Conservation (phyloP, 2,888 invertebrate genomes). For the Drosophila falleni region DNA sequence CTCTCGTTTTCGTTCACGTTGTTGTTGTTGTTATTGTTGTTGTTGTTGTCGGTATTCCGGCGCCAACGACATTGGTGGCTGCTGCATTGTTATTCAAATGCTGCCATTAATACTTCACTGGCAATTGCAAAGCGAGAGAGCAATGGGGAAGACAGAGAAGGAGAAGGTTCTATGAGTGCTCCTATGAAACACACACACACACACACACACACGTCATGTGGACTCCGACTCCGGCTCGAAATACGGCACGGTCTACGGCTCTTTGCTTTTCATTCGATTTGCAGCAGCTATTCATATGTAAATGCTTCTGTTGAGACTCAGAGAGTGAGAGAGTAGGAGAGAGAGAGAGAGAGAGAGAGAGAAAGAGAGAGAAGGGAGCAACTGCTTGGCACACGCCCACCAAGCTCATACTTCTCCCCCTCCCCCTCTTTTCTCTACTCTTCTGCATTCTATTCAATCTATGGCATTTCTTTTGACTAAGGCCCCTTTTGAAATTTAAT, state of each 20-base stretch:
- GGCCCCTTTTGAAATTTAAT: conserved; percentile 60
- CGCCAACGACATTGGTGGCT: conserved; percentile 28
- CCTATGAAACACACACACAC: conserved; percentile 12
- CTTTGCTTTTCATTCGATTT: conserved; percentile 56
- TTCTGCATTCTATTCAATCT: conserved; percentile 1
- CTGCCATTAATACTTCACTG: conserved; percentile 77
- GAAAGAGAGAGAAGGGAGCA: background rate
- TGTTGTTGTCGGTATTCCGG: conserved; percentile 15
- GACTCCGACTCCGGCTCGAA: conserved; percentile 6
- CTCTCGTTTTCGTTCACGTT: conserved; percentile 14
- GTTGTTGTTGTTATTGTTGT: conserved; percentile 9
- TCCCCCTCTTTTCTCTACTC: background rate
- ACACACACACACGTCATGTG: conserved; percentile 27
- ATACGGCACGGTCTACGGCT: conserved; percentile 26
- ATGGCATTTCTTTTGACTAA: conserved; percentile 25
- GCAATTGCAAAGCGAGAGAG: conserved; percentile 57
- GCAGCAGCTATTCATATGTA: conserved; percentile 71
- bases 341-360: background rate
- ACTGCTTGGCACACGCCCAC: conserved; percentile 14
- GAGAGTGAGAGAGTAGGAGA: background rate
- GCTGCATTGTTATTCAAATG: conserved; percentile 77
- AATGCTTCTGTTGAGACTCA: conserved; percentile 46
- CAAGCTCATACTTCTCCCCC: background rate
- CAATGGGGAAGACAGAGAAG: too few relatives aligned
- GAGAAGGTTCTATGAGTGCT: conserved; percentile 5